phyloP scores from a whole-genome alignment of 2,113 vertebrate genomes.

The Ornithorhynchus anatinus region DNA sequence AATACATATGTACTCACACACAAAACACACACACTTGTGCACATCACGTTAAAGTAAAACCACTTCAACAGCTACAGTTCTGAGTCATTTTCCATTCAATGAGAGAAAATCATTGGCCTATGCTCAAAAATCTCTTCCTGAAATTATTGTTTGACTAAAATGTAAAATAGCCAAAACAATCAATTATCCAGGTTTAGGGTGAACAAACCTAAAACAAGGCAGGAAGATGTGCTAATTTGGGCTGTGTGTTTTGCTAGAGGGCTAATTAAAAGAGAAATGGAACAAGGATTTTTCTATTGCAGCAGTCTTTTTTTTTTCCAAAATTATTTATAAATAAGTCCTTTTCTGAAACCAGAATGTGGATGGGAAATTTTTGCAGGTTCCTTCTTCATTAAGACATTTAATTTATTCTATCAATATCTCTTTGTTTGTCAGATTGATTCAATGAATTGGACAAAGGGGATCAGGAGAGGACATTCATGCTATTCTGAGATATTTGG shows the following conservation, averaged over 20 bases:
- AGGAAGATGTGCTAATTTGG: constrained; percentile 11
- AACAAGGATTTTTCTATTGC: constrained; percentile 15
- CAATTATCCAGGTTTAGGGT: constrained; percentile 8
- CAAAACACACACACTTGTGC: too few relatives aligned
- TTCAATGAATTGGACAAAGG: constrained; percentile 19
- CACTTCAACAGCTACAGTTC: too few relatives aligned
- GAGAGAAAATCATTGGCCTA: not conserved
- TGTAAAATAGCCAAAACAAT: constrained; percentile 6
- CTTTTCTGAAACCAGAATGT: constrained; percentile 22
- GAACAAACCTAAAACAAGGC: constrained; percentile 17
- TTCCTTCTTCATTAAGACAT: constrained; percentile 39
- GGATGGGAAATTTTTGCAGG: not conserved
- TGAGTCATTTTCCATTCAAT: not conserved
- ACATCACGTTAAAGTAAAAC: too few relatives aligned
- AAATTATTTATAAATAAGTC: constrained; percentile 50
- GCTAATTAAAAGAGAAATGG: constrained; percentile 40
- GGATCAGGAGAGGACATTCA: not conserved
- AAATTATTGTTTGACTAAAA: constrained; percentile 15
- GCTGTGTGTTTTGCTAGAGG: constrained; percentile 18
- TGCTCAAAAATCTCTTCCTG: not conserved
- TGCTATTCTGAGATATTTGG: not conserved
- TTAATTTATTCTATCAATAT: constrained; percentile 29
- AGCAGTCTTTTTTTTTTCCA: constrained; percentile 27
- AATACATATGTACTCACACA: too few relatives aligned
- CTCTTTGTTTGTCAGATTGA: constrained; percentile 33